These are phyloP conservation scores for crab-eating macaque (Macaca fascicularis) DNA, from an alignment of 2,113 vertebrate genomes.

Conservation along the genomic window T2T-MFA8v1.1 NC_088376.1:40593501-40594000, in stretches of 20 bases:
- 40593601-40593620: background rate
- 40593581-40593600: background rate
- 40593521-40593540: background rate
- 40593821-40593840: background rate
- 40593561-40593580: background rate
- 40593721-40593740: background rate
- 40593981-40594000: background rate
- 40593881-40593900: background rate
- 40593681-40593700: background rate
- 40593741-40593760: background rate
- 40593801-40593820: background rate
- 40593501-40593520: slow-evolving; percentile 73
- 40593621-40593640: background rate
- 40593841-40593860: background rate
- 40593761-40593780: background rate
- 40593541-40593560: background rate
- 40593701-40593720: background rate
- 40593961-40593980: background rate
- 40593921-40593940: background rate
- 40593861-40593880: background rate
- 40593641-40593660: background rate
- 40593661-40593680: background rate
- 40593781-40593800: background rate
- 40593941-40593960: background rate
- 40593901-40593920: background rate